Evolutionary conservation across 1,140 invertebrate species (phyloP).

Genomic region (Ceratosolen fusciceps): DNA sequence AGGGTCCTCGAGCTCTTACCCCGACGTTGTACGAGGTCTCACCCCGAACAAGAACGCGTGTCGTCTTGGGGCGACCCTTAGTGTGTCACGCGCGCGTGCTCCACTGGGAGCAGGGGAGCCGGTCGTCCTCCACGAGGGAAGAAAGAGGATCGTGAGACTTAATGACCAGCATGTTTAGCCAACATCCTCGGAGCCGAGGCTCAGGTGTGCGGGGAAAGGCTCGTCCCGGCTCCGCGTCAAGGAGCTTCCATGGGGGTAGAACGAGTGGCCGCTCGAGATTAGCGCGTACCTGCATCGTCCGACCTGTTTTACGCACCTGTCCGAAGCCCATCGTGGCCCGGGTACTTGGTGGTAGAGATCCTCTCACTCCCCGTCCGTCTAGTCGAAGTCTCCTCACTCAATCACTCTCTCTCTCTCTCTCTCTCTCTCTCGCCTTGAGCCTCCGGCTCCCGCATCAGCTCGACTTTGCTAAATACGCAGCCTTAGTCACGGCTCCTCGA

Average conservation of each 20-base stretch:
- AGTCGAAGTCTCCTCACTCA: too few relatives aligned
- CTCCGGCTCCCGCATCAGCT: neutral
- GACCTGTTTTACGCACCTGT: slow-evolving; percentile 9
- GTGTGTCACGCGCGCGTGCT: slow-evolving; percentile 3
- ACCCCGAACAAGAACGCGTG: neutral
- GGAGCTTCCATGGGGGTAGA: neutral
- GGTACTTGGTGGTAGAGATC: neutral
- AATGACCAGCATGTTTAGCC: slow-evolving; percentile 66
- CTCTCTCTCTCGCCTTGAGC: too few relatives aligned
- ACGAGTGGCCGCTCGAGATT: slow-evolving; percentile 9
- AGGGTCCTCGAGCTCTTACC: neutral
- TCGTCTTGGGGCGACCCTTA: neutral
- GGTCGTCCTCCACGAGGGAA: neutral
- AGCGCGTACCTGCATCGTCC: slow-evolving; percentile 27
- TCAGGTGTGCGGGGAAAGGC: neutral
- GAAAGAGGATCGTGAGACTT: slow-evolving; percentile 38
- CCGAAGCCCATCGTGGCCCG: slow-evolving; percentile 20
- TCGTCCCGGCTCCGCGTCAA: neutral
- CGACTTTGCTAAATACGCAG: slow-evolving; percentile 3
- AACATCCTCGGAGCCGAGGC: slow-evolving; percentile 48
- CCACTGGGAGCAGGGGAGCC: neutral
- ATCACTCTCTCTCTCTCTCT: too few relatives aligned
- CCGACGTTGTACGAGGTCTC: neutral
- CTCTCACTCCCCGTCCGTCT: too few relatives aligned
- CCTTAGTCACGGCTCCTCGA: neutral